Evolutionary conservation across 2,888 invertebrate genomes (phyloP), one percentile per base, ranked within the genome.

Genomic region (Stramonita haemastoma): DNA sequence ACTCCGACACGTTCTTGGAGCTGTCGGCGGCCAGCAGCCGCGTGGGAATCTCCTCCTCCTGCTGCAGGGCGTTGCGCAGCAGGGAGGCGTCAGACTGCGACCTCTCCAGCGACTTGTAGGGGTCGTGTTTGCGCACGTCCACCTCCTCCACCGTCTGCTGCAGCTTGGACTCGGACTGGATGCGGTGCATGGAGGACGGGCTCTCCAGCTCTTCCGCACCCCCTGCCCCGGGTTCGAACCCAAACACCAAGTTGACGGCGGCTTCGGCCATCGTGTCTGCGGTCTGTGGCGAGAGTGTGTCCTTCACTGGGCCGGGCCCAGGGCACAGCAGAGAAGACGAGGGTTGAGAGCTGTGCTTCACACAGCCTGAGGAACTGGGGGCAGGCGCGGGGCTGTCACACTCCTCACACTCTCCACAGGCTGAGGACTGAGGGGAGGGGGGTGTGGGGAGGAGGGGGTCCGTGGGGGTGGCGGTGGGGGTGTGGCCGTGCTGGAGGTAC

Each of bases 1-100:
- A 95, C 91, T 95, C 95, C 0, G 95, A 96, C 15, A 95, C 94
- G 70, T 93, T 93, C 32, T 90, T 91, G 36, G 89, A 90, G 89
- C 89, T 91, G 86, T 91, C 91, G 85, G 66, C 86, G 73, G 60
- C 66, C 46, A 26, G 84, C 79, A 85, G 46, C 13, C 86, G 60
- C 26, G 73, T 46, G 19, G 87, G 85, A 11, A 73, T 26, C 19
- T 84, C 81, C 46, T 87, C 57, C 46, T 90, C 84, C 15, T 17
- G 26, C 46, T 88, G 73, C n/a, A 84, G 84, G 13, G 87, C 32
- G 17, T 89, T 92, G 88, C 66, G 88, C 6, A 93, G 91, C 11
- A 95, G 90, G 22, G 92, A 92, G 0, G 94, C 94, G 87, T 95
- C 95, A 0, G 95, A 95, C 93, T 95, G 95, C 2, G 95, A 95